A percentile compares a stretch with the other conserved stretches of the same genome.
Conservation (phyloP, 1,140 invertebrate genomes). For the Radopholus similis region DNA sequence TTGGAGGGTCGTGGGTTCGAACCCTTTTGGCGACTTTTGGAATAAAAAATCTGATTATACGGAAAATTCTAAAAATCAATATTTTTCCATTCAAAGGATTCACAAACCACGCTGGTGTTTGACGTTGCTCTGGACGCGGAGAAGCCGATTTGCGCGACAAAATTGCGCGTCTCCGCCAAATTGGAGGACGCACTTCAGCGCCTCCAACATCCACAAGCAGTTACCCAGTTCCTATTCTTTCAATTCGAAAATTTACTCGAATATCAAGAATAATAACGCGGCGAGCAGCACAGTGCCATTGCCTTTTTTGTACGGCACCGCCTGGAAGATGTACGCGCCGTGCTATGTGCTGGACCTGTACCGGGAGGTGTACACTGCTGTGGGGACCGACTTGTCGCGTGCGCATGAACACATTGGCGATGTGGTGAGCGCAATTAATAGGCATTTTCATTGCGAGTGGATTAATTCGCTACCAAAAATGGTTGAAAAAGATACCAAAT, state of each 20-base stretch:
- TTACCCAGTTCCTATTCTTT: background rate
- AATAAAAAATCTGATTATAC: too few species aligned
- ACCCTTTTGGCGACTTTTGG: too few species aligned
- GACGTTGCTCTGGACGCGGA: background rate
- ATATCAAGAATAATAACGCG: background rate
- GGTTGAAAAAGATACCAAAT: too few species aligned
- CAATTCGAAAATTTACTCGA: background rate
- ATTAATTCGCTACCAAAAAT: too few species aligned
- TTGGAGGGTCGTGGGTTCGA: too few species aligned
- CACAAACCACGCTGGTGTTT: conserved; percentile 1
- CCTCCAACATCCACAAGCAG: too few species aligned
- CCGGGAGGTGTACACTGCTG: background rate
- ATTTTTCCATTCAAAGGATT: background rate
- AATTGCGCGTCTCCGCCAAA: background rate
- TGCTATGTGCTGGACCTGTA: conserved; percentile 10
- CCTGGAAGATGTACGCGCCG: conserved; percentile 5
- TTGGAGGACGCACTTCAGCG: too few species aligned
- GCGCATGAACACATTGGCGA: background rate
- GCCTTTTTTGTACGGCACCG: conserved; percentile 4
- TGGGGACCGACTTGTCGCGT: background rate
- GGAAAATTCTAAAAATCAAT: too few species aligned
- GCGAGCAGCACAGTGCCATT: background rate
- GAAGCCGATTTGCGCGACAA: background rate
- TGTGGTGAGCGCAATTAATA: too few species aligned
- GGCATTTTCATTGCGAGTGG: too few species aligned